Conservation (phyloP, 2,888 invertebrate species). For the Trilocha varians region DNA sequence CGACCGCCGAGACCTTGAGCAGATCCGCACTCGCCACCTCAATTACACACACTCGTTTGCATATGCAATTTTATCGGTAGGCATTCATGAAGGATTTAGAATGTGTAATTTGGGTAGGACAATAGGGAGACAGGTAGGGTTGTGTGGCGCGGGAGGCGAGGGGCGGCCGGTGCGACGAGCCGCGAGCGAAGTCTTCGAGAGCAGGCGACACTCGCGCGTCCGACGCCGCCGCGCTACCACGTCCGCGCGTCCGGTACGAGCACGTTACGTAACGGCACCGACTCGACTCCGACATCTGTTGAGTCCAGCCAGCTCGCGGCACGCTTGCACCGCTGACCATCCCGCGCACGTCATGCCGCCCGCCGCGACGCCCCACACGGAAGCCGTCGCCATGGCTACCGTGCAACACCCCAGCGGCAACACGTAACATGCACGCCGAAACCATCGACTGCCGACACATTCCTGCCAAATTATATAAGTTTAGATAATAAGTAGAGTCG, state of each 20-base stretch:
- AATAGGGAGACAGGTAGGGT: conserved; percentile 22
- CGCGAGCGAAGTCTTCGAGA: conserved; percentile 29
- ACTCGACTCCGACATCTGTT: conserved; percentile 57
- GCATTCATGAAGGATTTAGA: conserved; percentile 17
- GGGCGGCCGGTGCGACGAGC: conserved; percentile 13
- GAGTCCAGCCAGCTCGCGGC: conserved; percentile 49
- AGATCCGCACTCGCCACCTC: conserved; percentile 13
- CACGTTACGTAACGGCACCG: conserved; percentile 53
- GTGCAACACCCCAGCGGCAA: conserved; percentile 34
- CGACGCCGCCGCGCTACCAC: conserved; percentile 42
- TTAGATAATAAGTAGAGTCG: conserved; percentile 36
- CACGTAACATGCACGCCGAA: conserved; percentile 39
- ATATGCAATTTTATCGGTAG: background rate
- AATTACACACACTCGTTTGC: background rate
- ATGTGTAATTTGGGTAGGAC: conserved; percentile 11
- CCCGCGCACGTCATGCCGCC: conserved; percentile 46
- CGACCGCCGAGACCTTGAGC: conserved; percentile 32
- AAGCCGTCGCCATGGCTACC: conserved; percentile 36
- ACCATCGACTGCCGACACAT: conserved; percentile 35
- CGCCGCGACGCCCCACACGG: conserved; percentile 28
- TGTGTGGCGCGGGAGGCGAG: conserved; percentile 19
- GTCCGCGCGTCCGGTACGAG: conserved; percentile 44
- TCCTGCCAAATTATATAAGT: conserved; percentile 42
- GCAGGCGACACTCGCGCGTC: conserved; percentile 62
- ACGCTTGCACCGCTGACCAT: conserved; percentile 61